Conservation (phyloP, 2,888 invertebrate species). For the Lysandra bellargus region DNA sequence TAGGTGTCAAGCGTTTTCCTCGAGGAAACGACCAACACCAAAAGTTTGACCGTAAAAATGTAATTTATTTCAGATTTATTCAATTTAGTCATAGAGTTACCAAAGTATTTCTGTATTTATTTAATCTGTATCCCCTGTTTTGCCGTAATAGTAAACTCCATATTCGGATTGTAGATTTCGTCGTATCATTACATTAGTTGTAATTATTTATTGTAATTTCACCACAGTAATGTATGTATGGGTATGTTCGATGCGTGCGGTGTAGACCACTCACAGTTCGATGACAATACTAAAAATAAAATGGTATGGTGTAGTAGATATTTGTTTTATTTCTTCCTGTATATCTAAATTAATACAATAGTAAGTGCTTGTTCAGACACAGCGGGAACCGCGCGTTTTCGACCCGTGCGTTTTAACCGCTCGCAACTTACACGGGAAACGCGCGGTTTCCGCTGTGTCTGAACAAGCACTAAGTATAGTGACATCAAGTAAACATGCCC, state of each 20-base stretch:
- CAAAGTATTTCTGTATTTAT: slow-evolving; percentile 63
- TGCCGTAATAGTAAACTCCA: slow-evolving; percentile 13
- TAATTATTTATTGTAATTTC: slow-evolving; percentile 34
- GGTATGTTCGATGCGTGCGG: slow-evolving; percentile 34
- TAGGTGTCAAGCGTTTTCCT: slow-evolving; percentile 19
- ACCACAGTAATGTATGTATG: slow-evolving; percentile 35
- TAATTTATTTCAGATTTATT: slow-evolving; percentile 39
- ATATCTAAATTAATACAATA: too few relatives aligned
- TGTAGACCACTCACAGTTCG: slow-evolving; percentile 50
- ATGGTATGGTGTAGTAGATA: slow-evolving; percentile 66
- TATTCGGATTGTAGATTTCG: neutral
- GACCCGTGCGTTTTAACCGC: too few relatives aligned
- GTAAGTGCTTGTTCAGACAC: too few relatives aligned
- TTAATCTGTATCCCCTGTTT: slow-evolving; percentile 12
- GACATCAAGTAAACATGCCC: too few relatives aligned
- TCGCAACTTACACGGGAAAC: too few relatives aligned
- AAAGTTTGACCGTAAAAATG: slow-evolving; percentile 28
- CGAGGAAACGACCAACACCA: slow-evolving; percentile 11
- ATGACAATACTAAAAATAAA: slow-evolving; percentile 76
- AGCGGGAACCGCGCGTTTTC: too few relatives aligned
- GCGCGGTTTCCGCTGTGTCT: too few relatives aligned
- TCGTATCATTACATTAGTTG: slow-evolving; percentile 33
- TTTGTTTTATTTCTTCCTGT: slow-evolving; percentile 33
- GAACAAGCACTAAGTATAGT: too few relatives aligned
- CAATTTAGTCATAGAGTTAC: slow-evolving; percentile 58